These are phyloP conservation scores for Rhynchonycteris naso DNA, from an alignment of 2,797 vertebrate species.

Conservation along the genomic window DNA sequence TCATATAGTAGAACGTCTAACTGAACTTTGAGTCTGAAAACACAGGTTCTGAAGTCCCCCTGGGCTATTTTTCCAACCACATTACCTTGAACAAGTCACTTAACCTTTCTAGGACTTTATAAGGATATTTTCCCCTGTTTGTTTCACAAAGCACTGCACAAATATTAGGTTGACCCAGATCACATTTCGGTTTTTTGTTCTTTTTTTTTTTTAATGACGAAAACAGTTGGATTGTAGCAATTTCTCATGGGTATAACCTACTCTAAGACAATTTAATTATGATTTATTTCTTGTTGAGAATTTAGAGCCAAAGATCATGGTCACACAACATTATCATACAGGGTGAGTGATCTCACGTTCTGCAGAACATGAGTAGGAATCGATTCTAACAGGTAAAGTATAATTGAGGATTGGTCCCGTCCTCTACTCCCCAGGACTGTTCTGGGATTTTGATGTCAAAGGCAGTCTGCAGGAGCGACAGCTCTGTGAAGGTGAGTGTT, in stretches of 20 bases:
- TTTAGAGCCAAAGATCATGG: not conserved
- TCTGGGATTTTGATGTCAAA: not conserved
- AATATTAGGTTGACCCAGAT: not conserved
- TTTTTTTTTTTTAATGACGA: not conserved
- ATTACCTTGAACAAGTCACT: not conserved
- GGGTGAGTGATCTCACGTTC: not conserved
- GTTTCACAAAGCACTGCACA: not conserved
- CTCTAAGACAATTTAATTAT: not conserved
- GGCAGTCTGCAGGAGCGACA: not conserved
- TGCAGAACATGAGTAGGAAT: not conserved
- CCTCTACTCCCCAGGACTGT: not conserved
- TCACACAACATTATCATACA: not conserved
- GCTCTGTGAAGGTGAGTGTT: rapidly evolving
- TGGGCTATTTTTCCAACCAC: not conserved
- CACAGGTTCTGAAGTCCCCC: not conserved
- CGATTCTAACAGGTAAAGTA: not conserved
- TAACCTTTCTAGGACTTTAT: not conserved
- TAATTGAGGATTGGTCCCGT: not conserved
- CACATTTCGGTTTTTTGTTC: not conserved
- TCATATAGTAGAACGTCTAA: not conserved
- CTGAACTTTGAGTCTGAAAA: not conserved
- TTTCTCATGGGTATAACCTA: not conserved
- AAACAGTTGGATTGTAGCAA: not conserved
- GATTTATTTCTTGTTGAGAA: not conserved
- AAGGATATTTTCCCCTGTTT: not conserved